Conservation (phyloP, 2,797 vertebrate genomes). For the Brachyalestes nurse region DNA sequence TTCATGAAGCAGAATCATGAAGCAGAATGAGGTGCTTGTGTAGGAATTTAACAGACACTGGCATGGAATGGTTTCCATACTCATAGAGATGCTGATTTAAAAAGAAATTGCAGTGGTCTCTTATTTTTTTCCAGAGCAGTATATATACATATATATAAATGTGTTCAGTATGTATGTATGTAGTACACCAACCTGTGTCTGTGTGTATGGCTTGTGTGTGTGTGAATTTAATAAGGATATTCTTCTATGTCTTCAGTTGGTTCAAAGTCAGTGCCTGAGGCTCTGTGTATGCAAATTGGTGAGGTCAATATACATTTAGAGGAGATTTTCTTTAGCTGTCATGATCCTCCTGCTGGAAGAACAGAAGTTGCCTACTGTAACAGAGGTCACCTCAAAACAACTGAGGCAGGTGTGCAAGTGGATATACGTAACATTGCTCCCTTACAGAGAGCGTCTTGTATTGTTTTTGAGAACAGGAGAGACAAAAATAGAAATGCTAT, state of each 20-base stretch:
- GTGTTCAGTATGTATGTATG: background rate
- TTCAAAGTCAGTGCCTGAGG: constrained; percentile 3
- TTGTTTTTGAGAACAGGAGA: background rate
- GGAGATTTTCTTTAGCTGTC: background rate
- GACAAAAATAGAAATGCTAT: background rate
- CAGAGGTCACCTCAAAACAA: background rate
- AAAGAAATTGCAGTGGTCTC: too few relatives aligned
- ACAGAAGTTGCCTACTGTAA: background rate
- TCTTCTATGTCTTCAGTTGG: background rate
- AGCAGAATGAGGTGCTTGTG: too few relatives aligned
- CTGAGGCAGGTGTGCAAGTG: background rate
- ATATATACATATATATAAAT: too few relatives aligned
- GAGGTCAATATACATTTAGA: background rate
- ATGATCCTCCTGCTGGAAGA: constrained; percentile 1
- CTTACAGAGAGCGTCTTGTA: too few relatives aligned
- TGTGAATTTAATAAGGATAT: background rate
- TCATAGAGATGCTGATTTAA: too few relatives aligned
- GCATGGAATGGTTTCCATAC: too few relatives aligned
- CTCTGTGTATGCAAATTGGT: background rate
- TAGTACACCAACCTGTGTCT: background rate
- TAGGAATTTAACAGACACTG: too few relatives aligned
- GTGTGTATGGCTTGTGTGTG: background rate
- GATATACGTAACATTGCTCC: background rate
- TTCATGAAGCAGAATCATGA: too few relatives aligned
- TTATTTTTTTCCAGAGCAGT: too few relatives aligned